phyloP scores from a whole-genome alignment of 2,797 vertebrate genomes.

The Rallus crepitans region DNA sequence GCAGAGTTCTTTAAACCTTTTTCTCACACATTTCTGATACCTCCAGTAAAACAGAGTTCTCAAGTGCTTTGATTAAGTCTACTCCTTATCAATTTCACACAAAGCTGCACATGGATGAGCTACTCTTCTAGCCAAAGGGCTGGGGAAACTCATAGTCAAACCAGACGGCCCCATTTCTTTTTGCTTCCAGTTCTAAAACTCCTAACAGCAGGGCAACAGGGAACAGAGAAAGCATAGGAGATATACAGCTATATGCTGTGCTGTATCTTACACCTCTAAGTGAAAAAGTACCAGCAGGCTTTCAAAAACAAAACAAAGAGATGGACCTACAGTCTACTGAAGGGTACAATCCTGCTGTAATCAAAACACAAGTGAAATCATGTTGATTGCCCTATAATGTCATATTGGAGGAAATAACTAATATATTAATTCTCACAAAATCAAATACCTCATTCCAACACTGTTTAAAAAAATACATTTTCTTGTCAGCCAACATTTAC shows the following conservation, averaged over 20 bases:
- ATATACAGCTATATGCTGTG: fast-evolving
- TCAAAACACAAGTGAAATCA: background rate
- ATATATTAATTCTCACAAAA: background rate
- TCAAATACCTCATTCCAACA: background rate
- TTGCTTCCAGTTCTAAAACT: background rate
- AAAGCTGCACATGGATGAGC: constrained; percentile 5
- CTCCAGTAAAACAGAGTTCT: background rate
- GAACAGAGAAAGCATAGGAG: background rate
- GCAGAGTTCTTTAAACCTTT: background rate
- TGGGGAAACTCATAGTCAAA: background rate
- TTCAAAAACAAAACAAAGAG: background rate
- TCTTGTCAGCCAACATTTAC: background rate
- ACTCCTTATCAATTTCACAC: constrained; percentile 13
- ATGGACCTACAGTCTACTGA: background rate
- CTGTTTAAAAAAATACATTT: background rate
- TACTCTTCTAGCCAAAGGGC: background rate
- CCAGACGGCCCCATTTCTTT: background rate
- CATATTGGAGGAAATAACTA: background rate
- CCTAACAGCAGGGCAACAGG: fast-evolving
- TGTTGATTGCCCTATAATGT: fast-evolving
- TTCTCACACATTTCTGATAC: background rate
- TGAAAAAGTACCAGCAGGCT: background rate
- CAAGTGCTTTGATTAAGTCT: constrained; percentile 15
- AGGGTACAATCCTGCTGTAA: background rate
- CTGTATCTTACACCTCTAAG: fast-evolving